phyloP scores from a whole-genome alignment of 1,140 invertebrate species.

The Archegozetes longisetosus region DNA sequence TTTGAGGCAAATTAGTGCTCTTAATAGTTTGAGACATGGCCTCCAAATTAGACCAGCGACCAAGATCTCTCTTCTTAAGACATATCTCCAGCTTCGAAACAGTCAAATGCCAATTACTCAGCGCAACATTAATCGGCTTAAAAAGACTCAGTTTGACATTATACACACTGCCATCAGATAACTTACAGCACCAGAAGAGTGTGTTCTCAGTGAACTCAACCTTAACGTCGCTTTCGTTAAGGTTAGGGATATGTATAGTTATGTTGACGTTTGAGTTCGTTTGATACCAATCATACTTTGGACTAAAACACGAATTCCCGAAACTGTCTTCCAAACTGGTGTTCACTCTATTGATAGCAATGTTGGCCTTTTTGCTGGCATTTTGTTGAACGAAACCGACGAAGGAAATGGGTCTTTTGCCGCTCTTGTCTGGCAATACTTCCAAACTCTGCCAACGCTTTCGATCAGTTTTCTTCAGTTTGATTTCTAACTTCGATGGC shows the following conservation, averaged over 20 bases:
- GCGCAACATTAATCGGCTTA: conserved; percentile 3
- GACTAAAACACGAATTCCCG: not conserved
- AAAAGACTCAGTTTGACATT: conserved; percentile 12
- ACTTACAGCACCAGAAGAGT: conserved; percentile 8
- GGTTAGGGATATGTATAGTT: conserved; percentile 11
- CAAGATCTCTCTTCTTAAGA: not conserved
- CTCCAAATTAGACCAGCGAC: not conserved
- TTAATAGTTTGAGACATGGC: not conserved
- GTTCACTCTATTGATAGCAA: not conserved
- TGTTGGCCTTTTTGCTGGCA: not conserved
- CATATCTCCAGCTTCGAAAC: not conserved
- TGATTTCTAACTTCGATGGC: conserved; percentile 17
- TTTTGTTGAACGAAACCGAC: conserved; percentile 8
- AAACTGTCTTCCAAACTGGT: not conserved
- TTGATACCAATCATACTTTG: conserved; percentile 16
- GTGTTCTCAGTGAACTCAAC: conserved; percentile 10
- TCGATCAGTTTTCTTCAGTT: conserved; percentile 15
- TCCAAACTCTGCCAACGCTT: conserved; percentile 18
- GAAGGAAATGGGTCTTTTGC: conserved; percentile 2
- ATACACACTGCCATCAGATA: not conserved
- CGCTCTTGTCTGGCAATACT: conserved; percentile 14
- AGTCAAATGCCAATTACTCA: not conserved
- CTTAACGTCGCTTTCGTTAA: conserved; percentile 15
- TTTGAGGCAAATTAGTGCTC: not conserved
- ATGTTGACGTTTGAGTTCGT: conserved; percentile 8